These are phyloP conservation scores for Plagiodera versicolora DNA, from an alignment of 2,888 invertebrate genomes.

Conservation along the genomic window DNA sequence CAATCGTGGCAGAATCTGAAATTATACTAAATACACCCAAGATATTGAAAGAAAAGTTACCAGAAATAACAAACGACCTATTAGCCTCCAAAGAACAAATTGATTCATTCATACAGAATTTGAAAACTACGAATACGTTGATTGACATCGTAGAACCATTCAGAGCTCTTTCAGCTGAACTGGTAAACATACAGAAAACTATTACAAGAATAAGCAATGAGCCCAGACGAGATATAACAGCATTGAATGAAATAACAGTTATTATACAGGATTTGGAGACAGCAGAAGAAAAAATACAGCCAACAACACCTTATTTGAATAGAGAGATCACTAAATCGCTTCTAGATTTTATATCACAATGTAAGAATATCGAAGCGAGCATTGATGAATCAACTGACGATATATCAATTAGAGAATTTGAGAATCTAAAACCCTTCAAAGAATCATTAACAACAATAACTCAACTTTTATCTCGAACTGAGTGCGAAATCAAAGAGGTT, in stretches of 20 bases:
- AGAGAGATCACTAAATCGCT: neutral
- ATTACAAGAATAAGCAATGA: neutral
- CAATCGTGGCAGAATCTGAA: conserved; percentile 9
- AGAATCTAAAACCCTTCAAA: neutral
- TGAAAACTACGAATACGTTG: neutral
- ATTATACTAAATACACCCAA: conserved; percentile 13
- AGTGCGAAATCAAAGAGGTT: neutral
- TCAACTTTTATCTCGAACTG: neutral
- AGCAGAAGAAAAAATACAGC: neutral
- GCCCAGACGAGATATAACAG: conserved; percentile 16
- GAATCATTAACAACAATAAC: neutral
- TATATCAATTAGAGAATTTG: neutral
- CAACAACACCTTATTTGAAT: neutral
- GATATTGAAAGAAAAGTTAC: conserved; percentile 21
- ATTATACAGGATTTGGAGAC: conserved; percentile 1
- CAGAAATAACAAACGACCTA: conserved; percentile 20
- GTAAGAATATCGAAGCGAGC: neutral
- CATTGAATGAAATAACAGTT: neutral
- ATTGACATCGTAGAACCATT: conserved; percentile 13
- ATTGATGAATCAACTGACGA: neutral
- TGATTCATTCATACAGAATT: neutral
- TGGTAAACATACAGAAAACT: conserved; percentile 6
- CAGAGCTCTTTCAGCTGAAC: neutral
- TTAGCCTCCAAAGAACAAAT: neutral
- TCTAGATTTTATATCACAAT: neutral